phyloP scores from a whole-genome alignment of 2,888 invertebrate genomes.

The Nephrotoma appendiculata region DNA sequence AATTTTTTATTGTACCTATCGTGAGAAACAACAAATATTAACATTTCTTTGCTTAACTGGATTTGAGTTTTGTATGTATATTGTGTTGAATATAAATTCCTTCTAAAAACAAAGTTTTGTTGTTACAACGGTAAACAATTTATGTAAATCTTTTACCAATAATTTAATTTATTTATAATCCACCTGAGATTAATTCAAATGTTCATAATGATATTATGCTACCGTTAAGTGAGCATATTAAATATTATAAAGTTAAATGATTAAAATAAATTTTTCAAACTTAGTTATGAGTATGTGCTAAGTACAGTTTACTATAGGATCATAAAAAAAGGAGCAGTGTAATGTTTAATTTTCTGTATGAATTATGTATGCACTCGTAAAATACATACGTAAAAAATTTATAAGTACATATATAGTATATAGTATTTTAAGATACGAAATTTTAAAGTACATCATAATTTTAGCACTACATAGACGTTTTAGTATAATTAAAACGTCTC shows the following conservation, averaged over 20 bases:
- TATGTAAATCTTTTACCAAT: not conserved
- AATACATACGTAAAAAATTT: not conserved
- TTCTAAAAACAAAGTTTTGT: not conserved
- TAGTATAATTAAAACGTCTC: not conserved
- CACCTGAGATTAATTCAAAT: not conserved
- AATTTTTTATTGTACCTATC: not conserved
- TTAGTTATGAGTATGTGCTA: not conserved
- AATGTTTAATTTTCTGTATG: not conserved
- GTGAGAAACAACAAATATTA: not conserved
- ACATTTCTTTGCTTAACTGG: not conserved
- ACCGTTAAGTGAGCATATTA: not conserved
- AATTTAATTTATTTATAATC: not conserved
- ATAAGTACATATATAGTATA: not conserved
- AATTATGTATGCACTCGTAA: not conserved
- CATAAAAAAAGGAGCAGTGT: not conserved
- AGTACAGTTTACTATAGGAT: not conserved
- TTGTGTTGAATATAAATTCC: not conserved
- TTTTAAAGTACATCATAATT: not conserved
- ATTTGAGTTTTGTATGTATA: not conserved
- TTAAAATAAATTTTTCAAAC: not conserved
- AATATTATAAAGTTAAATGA: not conserved
- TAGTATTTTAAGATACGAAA: not conserved
- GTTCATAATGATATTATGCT: not conserved
- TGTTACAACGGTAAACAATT: not conserved
- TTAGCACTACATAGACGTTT: not conserved